These are phyloP conservation scores for Thereva unica DNA, from an alignment of 2,888 invertebrate species.

Conservation along the genomic window DNA sequence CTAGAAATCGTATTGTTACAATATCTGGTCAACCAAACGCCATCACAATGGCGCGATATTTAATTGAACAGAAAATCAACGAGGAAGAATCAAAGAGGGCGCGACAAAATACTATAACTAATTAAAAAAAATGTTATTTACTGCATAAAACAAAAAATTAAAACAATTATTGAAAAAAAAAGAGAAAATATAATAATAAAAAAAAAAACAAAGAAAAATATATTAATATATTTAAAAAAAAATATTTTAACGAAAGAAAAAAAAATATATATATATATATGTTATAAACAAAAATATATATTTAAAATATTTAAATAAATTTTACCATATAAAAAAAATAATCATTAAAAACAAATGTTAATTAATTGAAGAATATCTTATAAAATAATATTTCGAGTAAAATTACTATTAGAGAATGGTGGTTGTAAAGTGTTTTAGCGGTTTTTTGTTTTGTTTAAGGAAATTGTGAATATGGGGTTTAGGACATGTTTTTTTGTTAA, in stretches of 20 bases:
- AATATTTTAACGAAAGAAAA: slow-evolving; percentile 7
- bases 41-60: slow-evolving; percentile 89
- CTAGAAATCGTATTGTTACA: slow-evolving; percentile 95
- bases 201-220: slow-evolving; percentile 13
- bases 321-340: too few relatives aligned
- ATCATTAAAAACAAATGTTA: too few relatives aligned
- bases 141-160: slow-evolving; percentile 46
- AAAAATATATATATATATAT: too few relatives aligned
- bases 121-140: slow-evolving; percentile 55
- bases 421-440: too few relatives aligned
- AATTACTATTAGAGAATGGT: too few relatives aligned
- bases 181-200: slow-evolving; percentile 30
- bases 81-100: slow-evolving; percentile 95
- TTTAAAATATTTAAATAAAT: too few relatives aligned
- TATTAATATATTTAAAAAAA: slow-evolving; percentile 21
- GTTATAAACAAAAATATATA: too few relatives aligned
- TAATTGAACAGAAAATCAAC: slow-evolving; percentile 95
- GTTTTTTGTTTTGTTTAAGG: too few relatives aligned
- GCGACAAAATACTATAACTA: slow-evolving; percentile 77
- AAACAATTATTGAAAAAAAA: slow-evolving; percentile 18
- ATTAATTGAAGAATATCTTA: too few relatives aligned
- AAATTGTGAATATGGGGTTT: too few relatives aligned
- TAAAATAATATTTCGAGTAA: too few relatives aligned
- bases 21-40: slow-evolving; percentile 88
- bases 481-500: too few relatives aligned